A percentile compares a stretch with the other conserved stretches of the same genome.
Conservation (phyloP, 2,113 vertebrate species). For the Paratilapia polleni region DNA sequence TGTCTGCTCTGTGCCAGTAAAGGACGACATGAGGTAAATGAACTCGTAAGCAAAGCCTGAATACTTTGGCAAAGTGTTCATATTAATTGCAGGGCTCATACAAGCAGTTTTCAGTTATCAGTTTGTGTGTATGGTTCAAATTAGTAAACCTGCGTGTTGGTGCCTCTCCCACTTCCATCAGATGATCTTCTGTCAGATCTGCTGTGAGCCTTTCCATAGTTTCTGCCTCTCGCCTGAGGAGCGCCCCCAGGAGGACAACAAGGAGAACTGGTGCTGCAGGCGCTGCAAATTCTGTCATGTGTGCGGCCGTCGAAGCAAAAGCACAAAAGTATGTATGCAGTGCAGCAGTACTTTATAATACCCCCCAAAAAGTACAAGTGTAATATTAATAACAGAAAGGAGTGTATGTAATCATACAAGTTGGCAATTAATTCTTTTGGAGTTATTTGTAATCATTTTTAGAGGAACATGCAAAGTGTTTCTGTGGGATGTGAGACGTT, state of each 20-base stretch:
- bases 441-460: not conserved
- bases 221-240: conserved; percentile 89
- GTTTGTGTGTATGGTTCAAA: not conserved
- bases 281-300: conserved; percentile 93
- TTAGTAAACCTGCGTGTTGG: not conserved
- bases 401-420: not conserved
- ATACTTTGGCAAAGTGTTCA: not conserved
- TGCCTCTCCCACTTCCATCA: conserved; percentile 43
- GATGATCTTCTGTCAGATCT: conserved; percentile 93
- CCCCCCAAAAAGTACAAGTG: not conserved
- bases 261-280: conserved; percentile 90
- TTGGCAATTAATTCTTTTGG: not conserved
- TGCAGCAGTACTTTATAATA: not conserved
- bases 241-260: conserved; percentile 83
- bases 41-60: not conserved
- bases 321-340: conserved; percentile 79
- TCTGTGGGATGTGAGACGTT: too few relatives aligned
- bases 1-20: conserved; percentile 92
- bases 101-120: not conserved
- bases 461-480: not conserved
- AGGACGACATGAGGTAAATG: conserved; percentile 87
- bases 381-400: accelerated
- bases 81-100: not conserved
- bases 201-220: conserved; percentile 91
- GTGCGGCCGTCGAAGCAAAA: conserved; percentile 88